A percentile compares a stretch with the other conserved stretches of the same genome.
phyloP scores from a whole-genome alignment of 2,888 invertebrate species.

The Merodon equestris region DNA sequence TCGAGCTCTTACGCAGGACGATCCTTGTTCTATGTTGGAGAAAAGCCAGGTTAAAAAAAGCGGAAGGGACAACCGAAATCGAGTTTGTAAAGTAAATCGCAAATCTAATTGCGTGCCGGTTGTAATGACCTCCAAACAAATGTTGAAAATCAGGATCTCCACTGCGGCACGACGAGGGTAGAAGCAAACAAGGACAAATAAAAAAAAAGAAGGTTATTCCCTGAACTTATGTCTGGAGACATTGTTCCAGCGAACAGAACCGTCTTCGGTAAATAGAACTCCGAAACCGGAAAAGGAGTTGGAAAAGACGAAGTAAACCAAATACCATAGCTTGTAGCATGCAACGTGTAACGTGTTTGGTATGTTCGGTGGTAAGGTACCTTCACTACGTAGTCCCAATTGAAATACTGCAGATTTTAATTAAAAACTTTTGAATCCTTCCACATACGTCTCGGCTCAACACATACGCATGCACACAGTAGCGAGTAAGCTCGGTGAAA shows the following conservation, averaged over 20 bases:
- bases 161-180: too few relatives aligned
- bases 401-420: constrained; percentile 68
- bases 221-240: constrained; percentile 35
- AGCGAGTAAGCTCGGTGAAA: not conserved
- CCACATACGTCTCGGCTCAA: constrained; percentile 3
- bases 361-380: too few relatives aligned
- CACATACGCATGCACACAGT: not conserved
- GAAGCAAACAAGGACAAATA: constrained; percentile 13
- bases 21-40: not conserved
- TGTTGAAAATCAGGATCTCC: constrained; percentile 54
- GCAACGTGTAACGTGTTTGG: too few relatives aligned
- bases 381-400: constrained; percentile 35
- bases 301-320: constrained; percentile 3
- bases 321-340: too few relatives aligned
- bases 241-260: constrained; percentile 11
- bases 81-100: constrained; percentile 48
- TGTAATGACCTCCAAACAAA: constrained; percentile 57
- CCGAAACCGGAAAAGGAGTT: not conserved
- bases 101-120: constrained; percentile 43
- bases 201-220: constrained; percentile 38
- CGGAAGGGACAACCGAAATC: constrained; percentile 17
- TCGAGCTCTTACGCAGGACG: not conserved
- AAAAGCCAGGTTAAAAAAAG: not conserved
- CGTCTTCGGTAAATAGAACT: not conserved
- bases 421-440: constrained; percentile 64